A percentile compares a stretch with the other conserved stretches of the same genome.
Conservation (phyloP, 2,888 invertebrate species). For the Ormyrus pomaceus region DNA sequence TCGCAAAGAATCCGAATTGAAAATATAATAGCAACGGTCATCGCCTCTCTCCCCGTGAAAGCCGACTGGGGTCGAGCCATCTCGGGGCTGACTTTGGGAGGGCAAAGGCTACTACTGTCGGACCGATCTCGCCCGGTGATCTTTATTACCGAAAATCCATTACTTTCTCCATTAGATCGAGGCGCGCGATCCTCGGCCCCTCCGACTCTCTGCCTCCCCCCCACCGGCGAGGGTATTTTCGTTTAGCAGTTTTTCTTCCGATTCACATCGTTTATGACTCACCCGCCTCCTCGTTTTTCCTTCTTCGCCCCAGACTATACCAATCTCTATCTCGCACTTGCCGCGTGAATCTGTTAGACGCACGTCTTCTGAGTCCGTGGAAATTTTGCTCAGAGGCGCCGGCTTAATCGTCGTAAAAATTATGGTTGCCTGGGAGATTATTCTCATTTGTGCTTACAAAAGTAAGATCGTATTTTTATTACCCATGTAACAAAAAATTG, state of each 20-base stretch:
- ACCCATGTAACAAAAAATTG: too few relatives aligned
- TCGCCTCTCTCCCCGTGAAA: too few relatives aligned
- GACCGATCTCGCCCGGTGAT: constrained; percentile 71
- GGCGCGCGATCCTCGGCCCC: constrained; percentile 48
- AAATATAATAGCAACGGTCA: too few relatives aligned
- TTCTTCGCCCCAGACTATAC: constrained; percentile 1
- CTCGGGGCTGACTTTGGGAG: constrained; percentile 39
- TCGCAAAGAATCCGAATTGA: too few relatives aligned
- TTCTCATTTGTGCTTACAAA: too few relatives aligned
- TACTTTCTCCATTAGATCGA: constrained; percentile 75
- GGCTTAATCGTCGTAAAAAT: too few relatives aligned
- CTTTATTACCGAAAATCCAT: constrained; percentile 75
- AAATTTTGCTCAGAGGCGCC: too few relatives aligned
- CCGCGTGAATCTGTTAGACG: constrained; percentile 37
- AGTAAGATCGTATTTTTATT: too few relatives aligned
- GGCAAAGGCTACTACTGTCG: constrained; percentile 56
- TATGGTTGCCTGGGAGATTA: too few relatives aligned
- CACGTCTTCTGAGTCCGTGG: constrained; percentile 21
- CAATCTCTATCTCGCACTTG: constrained; percentile 23
- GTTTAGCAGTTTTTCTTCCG: constrained; percentile 75
- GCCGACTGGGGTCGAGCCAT: too few relatives aligned
- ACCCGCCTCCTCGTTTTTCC: constrained; percentile 24
- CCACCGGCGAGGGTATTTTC: constrained; percentile 68
- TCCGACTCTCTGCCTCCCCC: constrained; percentile 51
- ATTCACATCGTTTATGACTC: constrained; percentile 72